Base-by-base conservation (phyloP, 2,797 vertebrate species). In the Gobio occitaniae region DNA sequence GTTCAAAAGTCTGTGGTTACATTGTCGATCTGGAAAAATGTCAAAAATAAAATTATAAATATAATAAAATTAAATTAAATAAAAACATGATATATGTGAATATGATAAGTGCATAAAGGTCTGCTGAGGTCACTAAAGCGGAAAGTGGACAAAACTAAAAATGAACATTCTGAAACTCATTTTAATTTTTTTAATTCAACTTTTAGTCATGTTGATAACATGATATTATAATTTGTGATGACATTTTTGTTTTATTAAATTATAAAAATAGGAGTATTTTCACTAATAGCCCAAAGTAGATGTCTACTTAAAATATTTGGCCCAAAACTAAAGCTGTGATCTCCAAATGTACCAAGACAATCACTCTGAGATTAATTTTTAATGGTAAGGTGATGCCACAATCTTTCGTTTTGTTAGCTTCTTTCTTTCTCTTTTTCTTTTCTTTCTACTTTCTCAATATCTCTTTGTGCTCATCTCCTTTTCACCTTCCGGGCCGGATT, bases 311-410 rank as follows among this genome's bases (percentile, higher is more conserved):
- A n/a, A 69, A 19, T 69, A 48, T 82, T n/a, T 47, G 6, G 32
- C 11, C 65, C 32, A 32, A 44, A 25, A 65, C 32, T 79, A 69
- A 70, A 75, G 84, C 69, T 47, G 61, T 63, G 92, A 95, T 95
- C 92, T 92, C 87, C 84, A 78, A 84, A 91, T 91, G 78, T 78
- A 84, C 61, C 63, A 79, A 83, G 92, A 91, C 82, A 89, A 85
- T 86, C 82, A 90, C 90, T 91, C 89, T 87, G 91, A 89, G 91
- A 92, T 95, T 78, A 91, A 96, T 95, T 94, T 95, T 95, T 94
- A 92, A 95, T 93, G 91, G 94, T 93, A 94, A 96, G 89, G 86
- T 83, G 91, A 95, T 90, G 88, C 93, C 84, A 87, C 89, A 88
- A 88, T 89, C 86, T 87, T 87, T 89, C 89, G 87, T 91, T 68